Base-by-base conservation (phyloP, 2,888 invertebrate genomes). In the Morpho achilles region DNA sequence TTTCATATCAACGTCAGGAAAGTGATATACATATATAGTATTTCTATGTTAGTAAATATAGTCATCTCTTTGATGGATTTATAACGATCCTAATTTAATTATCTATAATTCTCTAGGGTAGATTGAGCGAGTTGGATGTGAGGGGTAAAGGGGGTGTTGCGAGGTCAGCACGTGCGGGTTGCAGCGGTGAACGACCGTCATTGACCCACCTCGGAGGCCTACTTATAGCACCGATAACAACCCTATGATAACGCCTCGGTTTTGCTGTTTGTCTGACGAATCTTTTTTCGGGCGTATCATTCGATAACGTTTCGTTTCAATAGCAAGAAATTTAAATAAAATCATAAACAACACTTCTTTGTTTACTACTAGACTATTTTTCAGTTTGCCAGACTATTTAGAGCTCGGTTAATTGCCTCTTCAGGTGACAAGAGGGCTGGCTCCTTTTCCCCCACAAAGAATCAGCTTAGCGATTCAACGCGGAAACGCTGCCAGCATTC, bases 181-280 rank as follows among this genome's bases (percentile, higher is more conserved):
- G 87, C 86, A 86, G 71, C 79, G 87, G 87, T 88, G 77, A 85
- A 87, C 79, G 89, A 88, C 86, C 89, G 89, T 85, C 88, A 88
- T 89, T 89, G 89, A 89, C 89, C 89, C 86, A 88, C 78, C 89
- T 88, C 70, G 69, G 76, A 76, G 82, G 71, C 80, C 85, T 84
- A 87, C 82, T 80, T 85, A 77, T 74, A 77, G 65, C 69, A 78
- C 73, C 73, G 87, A 83, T 85, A 87, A 84, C 83, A 85, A 85
- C 87, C 85, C 85, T 79, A 70, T 65, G 78, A 80, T 79, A 80
- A 72, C 70, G 66, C 62, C 62, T 65, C 64, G 63, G 61, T 39
- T 56, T 48, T 53, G 59, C 59, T 62, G 66, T 62, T 60, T 61
- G 60, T 58, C 58, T 58, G 50, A 48, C 51, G 57, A 52, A 59